phyloP scores from a whole-genome alignment of 2,797 vertebrate species.

The Scolopax bukidnonensis region DNA sequence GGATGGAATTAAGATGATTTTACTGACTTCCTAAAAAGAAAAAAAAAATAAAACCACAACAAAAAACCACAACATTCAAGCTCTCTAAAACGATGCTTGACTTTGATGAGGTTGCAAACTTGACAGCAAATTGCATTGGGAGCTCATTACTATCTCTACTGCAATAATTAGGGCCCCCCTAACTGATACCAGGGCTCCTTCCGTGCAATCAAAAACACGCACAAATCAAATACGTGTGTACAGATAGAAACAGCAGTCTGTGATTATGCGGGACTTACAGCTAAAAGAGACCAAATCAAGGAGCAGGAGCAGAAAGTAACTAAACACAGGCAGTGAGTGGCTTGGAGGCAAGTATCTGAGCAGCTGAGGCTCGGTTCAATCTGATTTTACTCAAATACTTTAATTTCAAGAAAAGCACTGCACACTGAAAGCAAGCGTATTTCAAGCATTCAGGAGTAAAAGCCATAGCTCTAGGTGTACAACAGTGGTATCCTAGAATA shows the following conservation, averaged over 20 bases:
- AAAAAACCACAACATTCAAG: not conserved
- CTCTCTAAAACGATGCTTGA: not conserved
- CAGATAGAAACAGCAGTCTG: not conserved
- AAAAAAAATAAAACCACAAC: too few relatives aligned
- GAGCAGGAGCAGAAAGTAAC: not conserved
- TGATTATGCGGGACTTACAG: not conserved
- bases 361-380: not conserved
- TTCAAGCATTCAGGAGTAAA: not conserved
- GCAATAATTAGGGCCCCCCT: not conserved
- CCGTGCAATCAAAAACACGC: accelerated
- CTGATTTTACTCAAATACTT: not conserved
- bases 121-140: not conserved
- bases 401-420: not conserved
- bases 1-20: not conserved
- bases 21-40: not conserved
- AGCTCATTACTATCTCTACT: not conserved
- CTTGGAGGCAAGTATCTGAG: not conserved
- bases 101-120: not conserved
- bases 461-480: not conserved
- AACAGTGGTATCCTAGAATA: not conserved
- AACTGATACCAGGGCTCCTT: not conserved
- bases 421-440: not conserved
- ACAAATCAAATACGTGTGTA: not conserved
- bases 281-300: not conserved
- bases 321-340: not conserved